Base-by-base conservation (phyloP, 1,140 invertebrate genomes). In the Dreissena polymorpha region DNA sequence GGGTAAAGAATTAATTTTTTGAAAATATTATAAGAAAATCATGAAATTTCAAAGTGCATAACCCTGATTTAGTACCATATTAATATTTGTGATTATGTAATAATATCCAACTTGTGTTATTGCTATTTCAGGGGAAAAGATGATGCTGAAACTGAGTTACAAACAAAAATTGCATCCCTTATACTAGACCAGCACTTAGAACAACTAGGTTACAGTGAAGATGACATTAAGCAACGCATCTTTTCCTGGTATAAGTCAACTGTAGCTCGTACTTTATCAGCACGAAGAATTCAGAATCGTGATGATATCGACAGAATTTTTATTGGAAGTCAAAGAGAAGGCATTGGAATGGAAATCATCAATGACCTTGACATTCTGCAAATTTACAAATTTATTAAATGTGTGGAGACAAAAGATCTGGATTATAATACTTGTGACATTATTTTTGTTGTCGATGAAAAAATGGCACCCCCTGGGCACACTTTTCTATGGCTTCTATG, bases 281-380 rank as follows among this genome's bases (percentile, higher is more conserved):
- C 3, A 60, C 3, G 21, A 60, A 60, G 2, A 6, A 60, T 60
- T n/a, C 57, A 60, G 12, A 60, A 60, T n/a, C 12, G 21, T n/a
- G 29, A 75, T 39, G 25, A 64, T 7, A 75, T 75, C 7, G 73
- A 75, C 16, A 75, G 63, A 39, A 49, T 75, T 3, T 64, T 64
- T 50, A 60, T 75, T n/a, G 73, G 73, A 10, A 75, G 73, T 49
- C n/a, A 39, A 64, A 25, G 73, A 0, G 73, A 75, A 75, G 73
- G 73, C 0, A 64, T 64, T 8, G 73, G 73, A 13, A 5, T 39
- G 0, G 18, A 16, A 5, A 7, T 39, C 49, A 23, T 18, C 1
- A 75, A 64, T 50, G 73, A 75, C n/a, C 25, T n/a, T 49, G 73
- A 75, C 49, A 23, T 75, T 39, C 23, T 75, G n/a, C 55, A 75